These are phyloP conservation scores for Theretra japonica DNA, from an alignment of 2,888 invertebrate genomes.

Conservation along the genomic window DNA sequence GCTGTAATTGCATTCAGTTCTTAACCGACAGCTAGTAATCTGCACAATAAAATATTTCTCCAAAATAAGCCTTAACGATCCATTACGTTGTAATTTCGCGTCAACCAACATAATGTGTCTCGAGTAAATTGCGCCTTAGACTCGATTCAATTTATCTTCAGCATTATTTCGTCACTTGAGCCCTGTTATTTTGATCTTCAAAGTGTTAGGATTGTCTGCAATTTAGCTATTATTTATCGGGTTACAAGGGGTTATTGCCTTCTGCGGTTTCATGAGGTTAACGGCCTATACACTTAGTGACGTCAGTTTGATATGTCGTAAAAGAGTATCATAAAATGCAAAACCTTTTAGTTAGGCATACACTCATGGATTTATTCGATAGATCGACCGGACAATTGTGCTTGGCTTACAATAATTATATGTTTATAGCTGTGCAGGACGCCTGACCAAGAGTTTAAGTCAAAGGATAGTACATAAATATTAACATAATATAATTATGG, in stretches of 20 bases:
- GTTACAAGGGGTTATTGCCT: constrained; percentile 1
- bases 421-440: no score
- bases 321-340: neutral
- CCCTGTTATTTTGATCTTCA: constrained; percentile 23
- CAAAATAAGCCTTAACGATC: constrained; percentile 24
- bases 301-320: neutral
- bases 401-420: no score
- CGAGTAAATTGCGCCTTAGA: constrained; percentile 11
- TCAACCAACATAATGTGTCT: constrained; percentile 20
- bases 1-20: neutral
- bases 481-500: no score
- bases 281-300: neutral
- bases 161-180: constrained; percentile 21
- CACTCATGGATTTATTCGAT: no score
- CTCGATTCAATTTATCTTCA: constrained; percentile 22
- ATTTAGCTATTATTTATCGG: constrained; percentile 7
- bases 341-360: no score
- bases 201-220: constrained; percentile 18
- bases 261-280: neutral
- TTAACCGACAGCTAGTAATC: neutral
- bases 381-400: no score
- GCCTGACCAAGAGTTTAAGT: no score
- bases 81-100: constrained; percentile 23
- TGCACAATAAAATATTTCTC: constrained; percentile 6
- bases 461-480: no score